Conservation (phyloP, 2,113 vertebrate genomes). For the Engystomops pustulosus region DNA sequence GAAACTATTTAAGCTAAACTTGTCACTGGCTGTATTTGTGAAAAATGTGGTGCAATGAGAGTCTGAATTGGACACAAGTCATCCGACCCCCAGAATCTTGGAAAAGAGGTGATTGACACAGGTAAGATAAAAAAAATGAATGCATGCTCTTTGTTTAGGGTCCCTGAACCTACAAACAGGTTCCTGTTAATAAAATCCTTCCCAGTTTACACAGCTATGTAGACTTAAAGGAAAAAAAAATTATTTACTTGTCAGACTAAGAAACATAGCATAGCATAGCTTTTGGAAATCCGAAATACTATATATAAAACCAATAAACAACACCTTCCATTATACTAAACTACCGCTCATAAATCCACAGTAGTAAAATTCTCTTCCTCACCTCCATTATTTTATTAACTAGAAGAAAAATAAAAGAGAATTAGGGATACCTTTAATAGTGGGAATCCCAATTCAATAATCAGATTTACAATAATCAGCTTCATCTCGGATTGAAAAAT, state of each 20-base stretch:
- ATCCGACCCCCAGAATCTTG: too few species aligned
- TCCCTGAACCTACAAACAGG: too few species aligned
- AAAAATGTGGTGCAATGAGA: too few species aligned
- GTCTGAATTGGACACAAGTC: too few species aligned
- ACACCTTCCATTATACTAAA: background rate
- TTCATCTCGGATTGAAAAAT: conserved; percentile 35
- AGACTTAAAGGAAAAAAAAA: background rate
- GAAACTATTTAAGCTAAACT: too few species aligned
- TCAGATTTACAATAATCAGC: conserved; percentile 33
- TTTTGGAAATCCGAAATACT: background rate
- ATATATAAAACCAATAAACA: background rate
- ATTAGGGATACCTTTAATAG: background rate
- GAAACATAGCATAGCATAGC: background rate
- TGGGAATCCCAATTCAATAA: conserved; percentile 30
- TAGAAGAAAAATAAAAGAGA: background rate
- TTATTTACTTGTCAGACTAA: background rate
- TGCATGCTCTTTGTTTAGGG: too few species aligned
- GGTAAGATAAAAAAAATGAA: too few species aligned
- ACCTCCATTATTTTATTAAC: background rate
- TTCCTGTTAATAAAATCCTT: too few species aligned
- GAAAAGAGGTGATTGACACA: too few species aligned
- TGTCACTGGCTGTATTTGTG: too few species aligned
- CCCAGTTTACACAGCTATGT: too few species aligned
- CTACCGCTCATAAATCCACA: background rate
- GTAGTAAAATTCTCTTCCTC: background rate